These are phyloP conservation scores for Nysson spinosus DNA, from an alignment of 2,888 invertebrate species.

Conservation along the genomic window DNA sequence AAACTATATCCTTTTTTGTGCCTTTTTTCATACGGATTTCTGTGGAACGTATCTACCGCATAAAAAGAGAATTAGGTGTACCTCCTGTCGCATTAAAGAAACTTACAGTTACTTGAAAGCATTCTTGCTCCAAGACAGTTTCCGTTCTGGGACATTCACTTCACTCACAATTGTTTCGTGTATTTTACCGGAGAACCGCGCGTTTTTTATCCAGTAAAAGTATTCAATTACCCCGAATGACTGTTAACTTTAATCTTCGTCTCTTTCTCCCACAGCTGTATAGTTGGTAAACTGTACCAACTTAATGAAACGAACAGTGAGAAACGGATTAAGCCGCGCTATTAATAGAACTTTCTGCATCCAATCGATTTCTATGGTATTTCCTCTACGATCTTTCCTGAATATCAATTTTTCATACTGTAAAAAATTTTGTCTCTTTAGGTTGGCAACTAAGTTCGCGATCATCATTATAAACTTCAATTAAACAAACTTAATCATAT, in stretches of 20 bases:
- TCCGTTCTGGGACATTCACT: neutral
- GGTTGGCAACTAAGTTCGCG: too few species aligned
- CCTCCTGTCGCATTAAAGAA: neutral
- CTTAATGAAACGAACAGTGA: slow-evolving; percentile 24
- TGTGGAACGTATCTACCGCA: too few species aligned
- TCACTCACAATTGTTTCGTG: too few species aligned
- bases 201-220: slow-evolving; percentile 8
- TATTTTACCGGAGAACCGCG: too few species aligned
- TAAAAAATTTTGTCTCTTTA: too few species aligned
- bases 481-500: too few species aligned
- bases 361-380: slow-evolving; percentile 19
- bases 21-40: too few species aligned
- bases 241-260: slow-evolving; percentile 12
- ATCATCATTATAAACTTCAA: too few species aligned
- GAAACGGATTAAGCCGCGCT: slow-evolving; percentile 15
- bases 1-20: too few species aligned
- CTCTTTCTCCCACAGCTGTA: neutral
- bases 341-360: too few species aligned
- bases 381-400: slow-evolving; percentile 18
- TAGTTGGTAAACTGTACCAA: slow-evolving; percentile 3
- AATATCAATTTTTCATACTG: neutral
- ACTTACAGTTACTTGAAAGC: slow-evolving; percentile 31
- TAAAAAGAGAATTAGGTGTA: too few species aligned
- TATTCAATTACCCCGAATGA: slow-evolving; percentile 17
- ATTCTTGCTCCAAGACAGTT: slow-evolving; percentile 1